A percentile compares a stretch with the other conserved stretches of the same genome.
Evolutionary conservation across 2,113 vertebrate species (phyloP).

Genomic region (Notechis scutatus): DNA sequence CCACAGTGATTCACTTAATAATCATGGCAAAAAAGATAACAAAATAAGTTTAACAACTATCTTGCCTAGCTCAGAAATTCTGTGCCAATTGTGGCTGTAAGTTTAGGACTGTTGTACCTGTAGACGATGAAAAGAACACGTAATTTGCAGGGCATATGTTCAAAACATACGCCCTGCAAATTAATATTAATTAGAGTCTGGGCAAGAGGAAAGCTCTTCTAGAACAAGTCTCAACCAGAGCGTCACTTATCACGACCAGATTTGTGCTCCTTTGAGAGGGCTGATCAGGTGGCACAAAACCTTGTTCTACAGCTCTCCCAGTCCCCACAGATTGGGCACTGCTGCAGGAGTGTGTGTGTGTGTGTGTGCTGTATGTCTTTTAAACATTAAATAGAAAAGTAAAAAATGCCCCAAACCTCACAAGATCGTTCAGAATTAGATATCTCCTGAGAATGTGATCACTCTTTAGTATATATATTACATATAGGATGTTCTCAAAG

Average conservation of each 20-base stretch:
- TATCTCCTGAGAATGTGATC: neutral
- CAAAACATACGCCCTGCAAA: too few species aligned
- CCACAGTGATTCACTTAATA: too few species aligned
- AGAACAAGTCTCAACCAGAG: neutral
- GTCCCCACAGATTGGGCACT: neutral
- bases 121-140: neutral
- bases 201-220: neutral
- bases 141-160: neutral
- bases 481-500: neutral
- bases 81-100: too few species aligned
- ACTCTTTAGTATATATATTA: neutral
- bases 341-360: neutral
- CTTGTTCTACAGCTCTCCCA: neutral
- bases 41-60: too few species aligned
- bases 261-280: neutral
- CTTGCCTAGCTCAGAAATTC: too few species aligned
- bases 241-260: neutral
- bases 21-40: too few species aligned
- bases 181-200: neutral
- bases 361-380: neutral
- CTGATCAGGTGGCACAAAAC: neutral
- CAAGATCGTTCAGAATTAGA: neutral
- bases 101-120: too few species aligned
- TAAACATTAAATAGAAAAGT: neutral
- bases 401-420: neutral